Evolutionary conservation across 2,113 vertebrate genomes (phyloP).

Genomic region (Charina bottae): DNA sequence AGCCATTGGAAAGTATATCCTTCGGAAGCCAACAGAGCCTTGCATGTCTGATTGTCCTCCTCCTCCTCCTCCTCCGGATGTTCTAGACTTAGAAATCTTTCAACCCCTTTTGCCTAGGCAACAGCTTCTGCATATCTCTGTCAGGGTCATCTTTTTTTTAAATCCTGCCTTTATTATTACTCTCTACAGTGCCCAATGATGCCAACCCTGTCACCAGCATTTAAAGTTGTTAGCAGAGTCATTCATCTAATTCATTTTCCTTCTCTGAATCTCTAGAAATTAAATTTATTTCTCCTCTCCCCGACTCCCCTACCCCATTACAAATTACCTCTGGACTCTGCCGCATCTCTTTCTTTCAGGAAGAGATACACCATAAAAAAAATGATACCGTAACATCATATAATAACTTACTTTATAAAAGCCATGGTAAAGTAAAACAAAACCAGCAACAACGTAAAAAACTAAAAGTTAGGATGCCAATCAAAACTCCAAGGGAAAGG

Average conservation of each 20-base stretch:
- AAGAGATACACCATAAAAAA: neutral
- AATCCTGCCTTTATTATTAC: too few species aligned
- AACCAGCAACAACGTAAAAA: neutral
- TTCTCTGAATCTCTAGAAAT: neutral
- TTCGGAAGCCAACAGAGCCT: too few species aligned
- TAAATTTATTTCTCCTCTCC: neutral
- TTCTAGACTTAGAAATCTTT: too few species aligned
- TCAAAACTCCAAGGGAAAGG: neutral
- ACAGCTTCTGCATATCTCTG: too few species aligned
- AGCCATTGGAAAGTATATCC: too few species aligned
- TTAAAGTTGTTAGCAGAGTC: neutral
- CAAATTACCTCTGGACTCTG: neutral
- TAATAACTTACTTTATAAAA: neutral
- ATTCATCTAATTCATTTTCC: neutral
- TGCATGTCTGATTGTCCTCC: too few species aligned
- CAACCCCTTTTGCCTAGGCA: too few species aligned
- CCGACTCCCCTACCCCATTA: neutral
- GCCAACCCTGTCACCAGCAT: neutral
- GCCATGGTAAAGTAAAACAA: neutral
- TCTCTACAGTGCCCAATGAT: neutral
- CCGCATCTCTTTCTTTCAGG: neutral
- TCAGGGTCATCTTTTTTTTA: neutral
- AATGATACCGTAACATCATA: neutral
- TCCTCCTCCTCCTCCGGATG: too few species aligned
- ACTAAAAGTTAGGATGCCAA: neutral